phyloP scores from a whole-genome alignment of 2,113 vertebrate species.

The Gallinago undulata region DNA sequence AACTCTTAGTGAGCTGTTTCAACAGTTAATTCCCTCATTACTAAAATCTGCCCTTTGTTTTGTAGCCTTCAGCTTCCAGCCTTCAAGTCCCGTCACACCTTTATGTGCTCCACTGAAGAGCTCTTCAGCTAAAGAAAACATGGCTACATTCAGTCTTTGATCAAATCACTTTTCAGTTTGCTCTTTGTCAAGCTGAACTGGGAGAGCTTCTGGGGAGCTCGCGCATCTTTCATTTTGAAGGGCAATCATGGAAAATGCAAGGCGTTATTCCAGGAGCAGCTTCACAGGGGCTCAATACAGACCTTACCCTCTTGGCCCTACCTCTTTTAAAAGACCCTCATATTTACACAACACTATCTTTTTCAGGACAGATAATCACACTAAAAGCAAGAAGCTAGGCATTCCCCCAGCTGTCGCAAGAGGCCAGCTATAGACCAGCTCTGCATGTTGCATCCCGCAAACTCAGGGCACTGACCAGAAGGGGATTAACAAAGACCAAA shows the following conservation, averaged over 20 bases:
- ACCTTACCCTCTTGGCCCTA: neutral
- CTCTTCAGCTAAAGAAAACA: conserved; percentile 15
- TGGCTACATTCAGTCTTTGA: neutral
- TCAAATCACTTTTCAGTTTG: neutral
- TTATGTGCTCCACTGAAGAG: neutral
- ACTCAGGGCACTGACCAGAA: neutral
- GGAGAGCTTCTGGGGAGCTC: neutral
- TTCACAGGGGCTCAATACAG: neutral
- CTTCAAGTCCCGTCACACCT: neutral
- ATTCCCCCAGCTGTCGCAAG: neutral
- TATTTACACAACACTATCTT: neutral
- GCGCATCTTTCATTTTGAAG: neutral
- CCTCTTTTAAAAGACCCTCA: neutral
- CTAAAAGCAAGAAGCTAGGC: neutral
- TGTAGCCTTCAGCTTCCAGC: neutral
- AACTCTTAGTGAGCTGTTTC: neutral
- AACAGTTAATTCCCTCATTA: neutral
- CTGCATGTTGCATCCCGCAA: neutral
- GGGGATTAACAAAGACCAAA: neutral
- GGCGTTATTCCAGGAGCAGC: neutral
- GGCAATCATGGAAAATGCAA: neutral
- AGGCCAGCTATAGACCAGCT: neutral
- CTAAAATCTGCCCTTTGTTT: conserved; percentile 11
- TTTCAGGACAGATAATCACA: neutral
- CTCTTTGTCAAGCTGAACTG: neutral